phyloP scores from a whole-genome alignment of 2,113 vertebrate genomes.

The Lipophrys pholis region DNA sequence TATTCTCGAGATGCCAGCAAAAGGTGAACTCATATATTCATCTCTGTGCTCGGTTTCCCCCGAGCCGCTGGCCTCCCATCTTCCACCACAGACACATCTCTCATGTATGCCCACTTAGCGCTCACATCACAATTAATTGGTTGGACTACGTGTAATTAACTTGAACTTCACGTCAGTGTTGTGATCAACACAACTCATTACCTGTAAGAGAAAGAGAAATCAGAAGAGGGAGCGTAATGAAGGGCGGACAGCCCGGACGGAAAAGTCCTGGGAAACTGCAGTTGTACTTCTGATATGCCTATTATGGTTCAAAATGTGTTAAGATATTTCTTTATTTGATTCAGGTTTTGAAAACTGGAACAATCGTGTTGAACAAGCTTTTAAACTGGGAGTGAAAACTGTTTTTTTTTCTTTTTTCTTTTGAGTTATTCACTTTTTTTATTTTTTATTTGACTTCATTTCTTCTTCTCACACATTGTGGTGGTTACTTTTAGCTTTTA shows the following conservation, averaged over 20 bases:
- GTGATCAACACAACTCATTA: constrained; percentile 69
- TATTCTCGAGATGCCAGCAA: constrained; percentile 2
- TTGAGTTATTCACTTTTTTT: constrained; percentile 27
- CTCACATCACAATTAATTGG: constrained; percentile 52
- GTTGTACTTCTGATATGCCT: not conserved
- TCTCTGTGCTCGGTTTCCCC: constrained; percentile 2
- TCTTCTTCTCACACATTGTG: not conserved
- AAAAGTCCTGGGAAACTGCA: not conserved
- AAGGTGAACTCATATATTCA: not conserved
- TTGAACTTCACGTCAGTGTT: constrained; percentile 53
- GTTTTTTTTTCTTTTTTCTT: too few relatives aligned
- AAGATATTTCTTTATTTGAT: not conserved
- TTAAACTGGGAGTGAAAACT: too few relatives aligned
- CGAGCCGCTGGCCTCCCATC: not conserved
- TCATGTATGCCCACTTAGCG: constrained; percentile 26
- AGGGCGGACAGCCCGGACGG: constrained; percentile 19
- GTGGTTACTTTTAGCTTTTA: constrained; percentile 33
- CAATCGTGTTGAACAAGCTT: too few relatives aligned
- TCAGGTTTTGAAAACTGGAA: too few relatives aligned
- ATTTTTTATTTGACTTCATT: not conserved
- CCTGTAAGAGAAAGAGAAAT: constrained; percentile 35
- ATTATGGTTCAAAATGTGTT: not conserved
- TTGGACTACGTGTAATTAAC: constrained; percentile 70
- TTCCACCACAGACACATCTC: not conserved
- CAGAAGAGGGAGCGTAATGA: constrained; percentile 20